These are phyloP conservation scores for Progne subis DNA, from an alignment of 2,113 vertebrate genomes.

Conservation along the genomic window DNA sequence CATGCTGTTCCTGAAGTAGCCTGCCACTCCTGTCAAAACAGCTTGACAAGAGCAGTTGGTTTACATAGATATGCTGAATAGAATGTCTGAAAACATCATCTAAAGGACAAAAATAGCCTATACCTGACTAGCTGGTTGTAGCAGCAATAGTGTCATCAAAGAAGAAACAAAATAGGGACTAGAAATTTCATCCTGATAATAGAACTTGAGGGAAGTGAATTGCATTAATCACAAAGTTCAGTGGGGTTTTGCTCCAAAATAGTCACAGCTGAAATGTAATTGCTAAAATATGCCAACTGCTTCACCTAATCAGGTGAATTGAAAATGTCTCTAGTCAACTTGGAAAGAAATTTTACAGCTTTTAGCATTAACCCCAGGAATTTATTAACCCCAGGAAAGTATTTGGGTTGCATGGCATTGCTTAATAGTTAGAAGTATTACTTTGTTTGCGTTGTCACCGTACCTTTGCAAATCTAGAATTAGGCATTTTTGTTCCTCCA, in stretches of 20 bases:
- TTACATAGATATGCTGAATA: not conserved
- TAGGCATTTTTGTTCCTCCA: not conserved
- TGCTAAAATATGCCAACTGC: not conserved
- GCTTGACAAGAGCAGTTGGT: not conserved
- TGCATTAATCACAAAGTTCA: not conserved
- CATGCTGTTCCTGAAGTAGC: not conserved
- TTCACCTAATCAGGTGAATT: not conserved
- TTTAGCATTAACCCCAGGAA: not conserved
- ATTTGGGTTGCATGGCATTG: not conserved
- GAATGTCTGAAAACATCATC: not conserved
- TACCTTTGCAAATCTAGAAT: not conserved
- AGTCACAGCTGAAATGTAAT: not conserved
- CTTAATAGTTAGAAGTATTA: not conserved
- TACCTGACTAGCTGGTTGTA: not conserved
- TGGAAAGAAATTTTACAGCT: not conserved
- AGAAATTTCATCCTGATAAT: not conserved
- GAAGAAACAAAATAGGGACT: not conserved
- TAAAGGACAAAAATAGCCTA: not conserved
- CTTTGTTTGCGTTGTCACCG: not conserved
- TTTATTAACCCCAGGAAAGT: not conserved
- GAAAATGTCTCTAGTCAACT: not conserved
- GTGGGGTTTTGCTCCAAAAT: not conserved
- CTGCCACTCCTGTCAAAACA: not conserved
- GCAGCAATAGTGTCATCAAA: not conserved
- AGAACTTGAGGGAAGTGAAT: not conserved